These are phyloP conservation scores for Mustelus asterias DNA, from an alignment of 2,113 vertebrate species.

Conservation along the genomic window DNA sequence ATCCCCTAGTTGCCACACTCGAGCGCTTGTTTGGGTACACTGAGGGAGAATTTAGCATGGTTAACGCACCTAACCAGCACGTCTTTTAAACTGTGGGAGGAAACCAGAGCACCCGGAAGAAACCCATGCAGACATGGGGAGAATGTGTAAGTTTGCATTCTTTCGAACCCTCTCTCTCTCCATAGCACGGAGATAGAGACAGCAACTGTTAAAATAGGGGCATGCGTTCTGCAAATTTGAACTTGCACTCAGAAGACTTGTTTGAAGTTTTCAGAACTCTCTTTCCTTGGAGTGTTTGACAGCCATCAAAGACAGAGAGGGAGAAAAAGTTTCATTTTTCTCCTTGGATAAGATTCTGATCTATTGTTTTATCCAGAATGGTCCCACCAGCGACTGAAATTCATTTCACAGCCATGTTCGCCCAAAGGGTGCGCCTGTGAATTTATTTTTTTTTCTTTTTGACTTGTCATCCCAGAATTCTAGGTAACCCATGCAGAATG, in stretches of 20 bases:
- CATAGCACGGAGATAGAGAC: neutral
- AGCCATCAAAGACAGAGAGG: neutral
- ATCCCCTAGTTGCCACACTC: too few species aligned
- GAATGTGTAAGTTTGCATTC: neutral
- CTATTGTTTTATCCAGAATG: neutral
- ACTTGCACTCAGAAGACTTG: neutral
- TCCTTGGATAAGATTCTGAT: slow-evolving; percentile 8
- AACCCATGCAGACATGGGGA: too few species aligned
- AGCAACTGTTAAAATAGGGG: neutral
- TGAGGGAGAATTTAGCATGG: too few species aligned
- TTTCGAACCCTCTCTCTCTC: neutral
- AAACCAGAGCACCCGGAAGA: too few species aligned
- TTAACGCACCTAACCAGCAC: too few species aligned
- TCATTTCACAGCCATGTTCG: neutral
- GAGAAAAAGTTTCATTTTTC: neutral
- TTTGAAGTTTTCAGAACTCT: slow-evolving; percentile 3
- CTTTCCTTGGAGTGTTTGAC: neutral
- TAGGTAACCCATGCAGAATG: neutral
- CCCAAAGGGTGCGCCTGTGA: neutral
- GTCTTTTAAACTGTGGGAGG: too few species aligned
- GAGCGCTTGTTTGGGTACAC: too few species aligned
- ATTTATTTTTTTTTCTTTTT: neutral
- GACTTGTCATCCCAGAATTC: neutral
- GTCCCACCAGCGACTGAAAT: neutral
- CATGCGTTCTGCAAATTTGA: neutral